Evolutionary conservation across 2,797 vertebrate genomes (phyloP).

Genomic region (Neosilurus hyrtlii): DNA sequence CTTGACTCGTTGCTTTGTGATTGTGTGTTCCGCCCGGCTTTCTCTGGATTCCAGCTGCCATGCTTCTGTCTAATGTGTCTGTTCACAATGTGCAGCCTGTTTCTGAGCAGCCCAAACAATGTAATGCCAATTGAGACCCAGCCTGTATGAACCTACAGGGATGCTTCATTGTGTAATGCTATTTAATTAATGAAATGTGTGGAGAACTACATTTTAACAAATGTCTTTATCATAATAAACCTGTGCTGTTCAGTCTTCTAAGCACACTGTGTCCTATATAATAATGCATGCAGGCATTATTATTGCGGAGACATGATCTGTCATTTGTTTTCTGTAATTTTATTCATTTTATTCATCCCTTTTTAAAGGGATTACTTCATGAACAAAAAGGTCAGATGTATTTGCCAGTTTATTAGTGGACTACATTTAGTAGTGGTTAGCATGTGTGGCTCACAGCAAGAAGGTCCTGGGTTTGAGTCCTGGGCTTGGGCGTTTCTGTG

Average conservation of each 20-base stretch:
- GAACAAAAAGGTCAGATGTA: neutral
- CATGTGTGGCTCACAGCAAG: too few relatives aligned
- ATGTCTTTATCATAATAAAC: conserved; percentile 7
- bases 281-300: neutral
- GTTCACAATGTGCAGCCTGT: conserved; percentile 37
- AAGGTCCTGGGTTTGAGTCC: too few relatives aligned
- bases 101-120: conserved; percentile 12
- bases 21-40: conserved; percentile 66
- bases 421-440: too few relatives aligned
- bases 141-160: neutral
- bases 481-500: too few relatives aligned
- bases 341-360: neutral
- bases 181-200: conserved; percentile 24
- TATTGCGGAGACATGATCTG: neutral
- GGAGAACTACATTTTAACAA: neutral
- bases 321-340: neutral
- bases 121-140: neutral
- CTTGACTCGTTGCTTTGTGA: conserved; percentile 75
- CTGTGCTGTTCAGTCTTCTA: neutral
- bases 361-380: neutral
- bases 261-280: too few relatives aligned
- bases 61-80: conserved; percentile 57
- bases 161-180: neutral
- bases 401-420: neutral
- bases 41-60: conserved; percentile 66